Conservation (phyloP, 1,140 invertebrate genomes). For the Microplitis mediator region DNA sequence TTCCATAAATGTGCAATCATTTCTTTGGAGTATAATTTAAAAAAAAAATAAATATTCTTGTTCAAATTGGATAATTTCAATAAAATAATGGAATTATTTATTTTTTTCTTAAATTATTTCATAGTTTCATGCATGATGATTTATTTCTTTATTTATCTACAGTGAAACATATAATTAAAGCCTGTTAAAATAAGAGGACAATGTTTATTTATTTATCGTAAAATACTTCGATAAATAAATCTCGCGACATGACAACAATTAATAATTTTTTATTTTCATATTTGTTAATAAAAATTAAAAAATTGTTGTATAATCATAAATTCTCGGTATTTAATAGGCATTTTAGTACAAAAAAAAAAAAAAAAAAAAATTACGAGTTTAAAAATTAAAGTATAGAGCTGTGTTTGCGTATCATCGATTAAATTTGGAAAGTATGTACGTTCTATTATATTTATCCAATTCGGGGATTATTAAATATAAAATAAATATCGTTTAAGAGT, state of each 20-base stretch:
- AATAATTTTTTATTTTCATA: background rate
- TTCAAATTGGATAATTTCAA: no score
- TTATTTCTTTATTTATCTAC: background rate
- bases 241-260: background rate
- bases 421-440: constrained; percentile 27
- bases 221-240: background rate
- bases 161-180: background rate
- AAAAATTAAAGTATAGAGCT: constrained; percentile 32
- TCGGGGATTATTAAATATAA: background rate
- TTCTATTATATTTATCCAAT: background rate
- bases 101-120: background rate
- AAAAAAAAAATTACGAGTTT: constrained; percentile 24
- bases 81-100: no score
- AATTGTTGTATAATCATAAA: constrained; percentile 5
- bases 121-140: background rate
- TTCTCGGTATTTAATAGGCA: constrained; percentile 30
- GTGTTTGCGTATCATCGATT: constrained; percentile 21
- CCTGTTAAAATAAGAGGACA: background rate
- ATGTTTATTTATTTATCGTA: no score
- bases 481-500: background rate
- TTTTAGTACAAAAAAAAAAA: constrained; percentile 45
- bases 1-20: background rate
- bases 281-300: background rate
- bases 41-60: no score
- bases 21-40: background rate